These are phyloP conservation scores for Pagrus major DNA, from an alignment of 2,113 vertebrate genomes.

Conservation along the genomic window DNA sequence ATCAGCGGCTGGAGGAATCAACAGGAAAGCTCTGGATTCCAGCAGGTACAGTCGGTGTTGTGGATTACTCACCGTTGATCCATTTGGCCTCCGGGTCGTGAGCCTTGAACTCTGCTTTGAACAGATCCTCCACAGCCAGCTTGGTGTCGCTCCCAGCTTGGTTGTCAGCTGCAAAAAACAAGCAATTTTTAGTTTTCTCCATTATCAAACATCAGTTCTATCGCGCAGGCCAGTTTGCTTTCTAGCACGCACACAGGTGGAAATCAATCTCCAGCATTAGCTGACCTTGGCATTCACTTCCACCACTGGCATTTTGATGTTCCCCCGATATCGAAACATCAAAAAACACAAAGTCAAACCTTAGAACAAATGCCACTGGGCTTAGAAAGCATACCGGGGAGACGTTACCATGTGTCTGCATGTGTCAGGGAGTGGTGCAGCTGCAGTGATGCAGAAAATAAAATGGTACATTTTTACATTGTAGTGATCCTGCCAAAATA, in stretches of 20 bases:
- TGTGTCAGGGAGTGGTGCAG: not conserved
- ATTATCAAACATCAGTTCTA: not conserved
- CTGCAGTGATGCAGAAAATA: not conserved
- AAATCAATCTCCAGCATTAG: not conserved
- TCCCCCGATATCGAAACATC: not conserved
- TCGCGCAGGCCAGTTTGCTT: not conserved
- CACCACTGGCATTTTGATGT: not conserved
- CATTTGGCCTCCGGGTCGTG: slow-evolving; percentile 94
- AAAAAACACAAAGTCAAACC: not conserved
- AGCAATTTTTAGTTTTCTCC: not conserved
- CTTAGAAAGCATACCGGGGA: not conserved
- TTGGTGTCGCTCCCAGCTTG: slow-evolving; percentile 92
- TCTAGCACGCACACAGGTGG: not conserved
- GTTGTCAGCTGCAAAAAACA: slow-evolving; percentile 87
- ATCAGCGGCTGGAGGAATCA: not conserved
- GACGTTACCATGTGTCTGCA: not conserved
- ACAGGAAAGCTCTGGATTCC: not conserved
- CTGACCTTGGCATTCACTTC: not conserved
- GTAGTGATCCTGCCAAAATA: not conserved
- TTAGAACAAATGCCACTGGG: not conserved
- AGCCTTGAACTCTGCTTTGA: slow-evolving; percentile 90
- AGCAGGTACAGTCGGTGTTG: not conserved
- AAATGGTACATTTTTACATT: not conserved
- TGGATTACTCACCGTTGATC: slow-evolving; percentile 91
- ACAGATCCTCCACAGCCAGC: slow-evolving; percentile 94